These are phyloP conservation scores for Monochamus alternatus DNA, from an alignment of 2,888 invertebrate species.

Conservation along the genomic window DNA sequence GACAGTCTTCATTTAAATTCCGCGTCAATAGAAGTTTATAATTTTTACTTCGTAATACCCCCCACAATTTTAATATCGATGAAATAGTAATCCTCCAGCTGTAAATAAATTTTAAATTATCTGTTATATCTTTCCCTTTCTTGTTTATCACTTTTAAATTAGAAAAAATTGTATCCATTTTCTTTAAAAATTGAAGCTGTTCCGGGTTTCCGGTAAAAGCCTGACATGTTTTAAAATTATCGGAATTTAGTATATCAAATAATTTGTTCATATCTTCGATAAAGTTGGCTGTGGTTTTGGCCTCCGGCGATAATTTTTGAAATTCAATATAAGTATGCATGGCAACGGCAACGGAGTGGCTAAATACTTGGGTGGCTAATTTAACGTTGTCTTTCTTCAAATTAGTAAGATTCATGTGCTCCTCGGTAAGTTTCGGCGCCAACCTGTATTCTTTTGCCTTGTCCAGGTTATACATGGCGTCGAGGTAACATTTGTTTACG, in stretches of 20 bases:
- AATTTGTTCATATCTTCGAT: neutral
- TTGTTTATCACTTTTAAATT: conserved; percentile 15
- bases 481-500: conserved; percentile 8
- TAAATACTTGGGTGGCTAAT: conserved; percentile 19
- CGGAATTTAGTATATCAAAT: conserved; percentile 30
- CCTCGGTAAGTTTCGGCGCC: neutral
- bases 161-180: conserved; percentile 17
- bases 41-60: neutral
- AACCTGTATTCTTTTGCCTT: conserved; percentile 1
- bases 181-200: conserved; percentile 9
- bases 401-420: conserved; percentile 4
- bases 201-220: conserved; percentile 17
- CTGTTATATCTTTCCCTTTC: conserved; percentile 3
- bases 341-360: conserved; percentile 1
- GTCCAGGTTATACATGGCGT: neutral
- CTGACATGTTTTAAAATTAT: conserved; percentile 1
- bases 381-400: conserved; percentile 5
- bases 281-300: conserved; percentile 2
- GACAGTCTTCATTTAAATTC: conserved; percentile 2
- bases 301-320: conserved; percentile 4
- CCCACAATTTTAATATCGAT: conserved; percentile 4
- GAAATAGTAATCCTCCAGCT: conserved; percentile 17
- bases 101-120: conserved; percentile 15
- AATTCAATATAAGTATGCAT: conserved; percentile 18
- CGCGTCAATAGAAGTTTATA: conserved; percentile 21